Base-by-base conservation (phyloP, 1,140 invertebrate species). In the Thaumetopoea pityocampa region DNA sequence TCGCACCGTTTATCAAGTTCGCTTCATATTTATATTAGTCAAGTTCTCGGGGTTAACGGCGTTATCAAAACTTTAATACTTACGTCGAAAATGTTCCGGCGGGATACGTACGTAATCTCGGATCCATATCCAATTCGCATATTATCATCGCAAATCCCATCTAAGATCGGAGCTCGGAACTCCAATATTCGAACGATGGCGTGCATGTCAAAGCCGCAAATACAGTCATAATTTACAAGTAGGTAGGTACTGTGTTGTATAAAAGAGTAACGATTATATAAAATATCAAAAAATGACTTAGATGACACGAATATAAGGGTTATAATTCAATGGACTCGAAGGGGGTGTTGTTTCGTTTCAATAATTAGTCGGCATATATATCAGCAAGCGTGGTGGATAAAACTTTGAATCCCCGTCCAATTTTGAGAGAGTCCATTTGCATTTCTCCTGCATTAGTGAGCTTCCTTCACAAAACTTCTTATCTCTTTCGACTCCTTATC, bases 31-130 rank as follows among this genome's bases (percentile, higher is more conserved):
- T 32, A 55, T 52, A 46, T 52, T 55, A 57, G 36, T 6, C 16
- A 24, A 14, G 14, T 11, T 24, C 42, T 5, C 8, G 32, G 40
- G 29, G 23, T 53, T 55, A 46, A 56, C 24, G 50, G 35, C 46
- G 47, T 67, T 67, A 64, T 69, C 64, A 67, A 60, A 71, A 67
- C 62, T 73, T 76, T 35, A 27, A 56, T 63, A 67, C 53, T 68
- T 69, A 67, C 34, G 37, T 33, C 30, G 32, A 33, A 46, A 51
- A 14, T 18, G 22, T 37, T 38, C 45, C 55, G 24, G 26, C 11
- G 30, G 23, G 24, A 40, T n/a, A n/a, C n/a, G 41, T 46, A 44
- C 18, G 34, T 61, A 64, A 66, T 67, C 64, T 54, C 27, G 37
- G 29, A 14, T 30, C 28, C 35, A 57, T 62, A 65, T 63, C 54